Conservation (phyloP, 2,888 invertebrate genomes). For the Spisula solida region DNA sequence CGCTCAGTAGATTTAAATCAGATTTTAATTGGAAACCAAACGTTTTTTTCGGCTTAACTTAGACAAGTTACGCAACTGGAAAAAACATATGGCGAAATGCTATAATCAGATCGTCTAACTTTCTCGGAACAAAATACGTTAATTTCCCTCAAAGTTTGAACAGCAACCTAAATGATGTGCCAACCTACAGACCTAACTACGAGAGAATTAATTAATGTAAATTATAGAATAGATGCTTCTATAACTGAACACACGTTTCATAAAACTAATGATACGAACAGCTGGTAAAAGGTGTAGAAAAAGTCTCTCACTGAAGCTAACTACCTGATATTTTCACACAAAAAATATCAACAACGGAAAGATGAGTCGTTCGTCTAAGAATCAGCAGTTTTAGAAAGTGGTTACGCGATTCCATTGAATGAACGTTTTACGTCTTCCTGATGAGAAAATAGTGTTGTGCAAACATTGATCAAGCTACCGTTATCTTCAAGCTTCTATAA, state of each 20-base stretch:
- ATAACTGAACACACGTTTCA: conserved; percentile 12
- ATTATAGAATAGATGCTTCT: background rate
- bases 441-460: background rate
- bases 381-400: conserved; percentile 21
- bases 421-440: background rate
- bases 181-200: background rate
- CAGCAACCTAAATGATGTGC: background rate
- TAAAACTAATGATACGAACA: conserved; percentile 8
- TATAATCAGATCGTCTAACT: background rate
- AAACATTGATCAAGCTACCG: too few relatives aligned
- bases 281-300: background rate
- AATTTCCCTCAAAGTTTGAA: background rate
- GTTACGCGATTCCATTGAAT: background rate
- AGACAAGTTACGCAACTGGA: background rate
- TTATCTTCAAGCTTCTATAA: background rate
- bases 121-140: background rate
- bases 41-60: background rate
- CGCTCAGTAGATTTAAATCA: background rate
- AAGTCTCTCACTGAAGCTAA: background rate
- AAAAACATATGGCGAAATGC: background rate
- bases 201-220: conserved; percentile 17
- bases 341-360: background rate
- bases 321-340: conserved; percentile 18
- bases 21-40: background rate
- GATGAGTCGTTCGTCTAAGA: background rate